Base-by-base conservation (phyloP, 53 echinoderm and acorn worm genomes). In the Luidia sarsii region DNA sequence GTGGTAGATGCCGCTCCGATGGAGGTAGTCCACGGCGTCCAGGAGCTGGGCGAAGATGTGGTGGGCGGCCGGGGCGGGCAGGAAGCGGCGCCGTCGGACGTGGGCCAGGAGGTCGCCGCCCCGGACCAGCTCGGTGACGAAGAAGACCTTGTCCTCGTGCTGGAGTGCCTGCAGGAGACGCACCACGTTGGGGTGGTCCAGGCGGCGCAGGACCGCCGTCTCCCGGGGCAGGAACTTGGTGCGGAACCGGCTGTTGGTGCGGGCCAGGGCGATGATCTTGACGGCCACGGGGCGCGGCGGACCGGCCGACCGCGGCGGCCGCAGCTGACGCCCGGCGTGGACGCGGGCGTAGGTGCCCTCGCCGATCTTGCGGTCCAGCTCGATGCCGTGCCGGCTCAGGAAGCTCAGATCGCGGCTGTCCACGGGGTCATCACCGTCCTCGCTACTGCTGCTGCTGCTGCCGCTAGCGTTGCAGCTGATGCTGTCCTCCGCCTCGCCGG, bases 311-410 rank as follows among this genome's bases (percentile, higher is more conserved):
- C 90, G 82, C 18, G 6, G 0, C 3, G 53, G 48, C 50, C 52
- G 59, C 21, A 38, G 6, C 41, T 83, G 83, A 1, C 48, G 91
- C 3, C 86, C 96, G 19, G 83, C 63, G 52, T 90, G 72, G 4
- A 96, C 96, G 21, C 93, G 93, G 21, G 96, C 93, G 52, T 96
- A 96, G 15, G 96, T 90, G 2, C 96, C 96, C 46, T 96, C 93
- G 15, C 96, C 96, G 1, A 93, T 80, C 57, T 86, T 95, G 35
- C 79, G 67, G 14, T 86, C 83, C 32, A 83, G 25, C 5, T 43
- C 52, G 50, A 89, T 57, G 18, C 89, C 86, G 15, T 24, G 39
- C 19, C 77, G 39, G 7, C 60, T 59, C 13, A 77, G 77, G 48
- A 77, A 77, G 60, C 77, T 60, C 28, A 77, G 61, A 21, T 77